Conservation (phyloP, 2,113 vertebrate genomes). For the Heteronetta atricapilla region DNA sequence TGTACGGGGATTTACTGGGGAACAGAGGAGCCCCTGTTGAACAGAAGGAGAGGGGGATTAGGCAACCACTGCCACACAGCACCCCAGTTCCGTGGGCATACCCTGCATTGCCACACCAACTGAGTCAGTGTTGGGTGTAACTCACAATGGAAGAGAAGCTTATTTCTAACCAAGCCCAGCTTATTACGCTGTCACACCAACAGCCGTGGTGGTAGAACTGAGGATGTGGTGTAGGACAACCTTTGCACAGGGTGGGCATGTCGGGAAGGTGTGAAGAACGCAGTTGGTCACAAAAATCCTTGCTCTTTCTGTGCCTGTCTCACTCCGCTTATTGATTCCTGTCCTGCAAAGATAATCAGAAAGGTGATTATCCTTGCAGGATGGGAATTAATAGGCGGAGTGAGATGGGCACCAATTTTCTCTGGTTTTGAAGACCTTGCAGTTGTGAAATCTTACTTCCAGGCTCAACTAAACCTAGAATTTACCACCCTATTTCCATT, state of each 20-base stretch:
- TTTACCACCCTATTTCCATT: neutral
- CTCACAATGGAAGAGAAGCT: neutral
- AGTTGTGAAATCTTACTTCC: neutral
- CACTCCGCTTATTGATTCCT: neutral
- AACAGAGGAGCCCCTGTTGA: rapidly evolving
- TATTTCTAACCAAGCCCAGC: neutral
- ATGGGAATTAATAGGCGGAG: neutral
- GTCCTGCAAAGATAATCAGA: neutral
- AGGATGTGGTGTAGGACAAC: neutral
- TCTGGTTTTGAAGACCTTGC: neutral
- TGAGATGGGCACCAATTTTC: neutral
- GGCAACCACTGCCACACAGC: neutral
- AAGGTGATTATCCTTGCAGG: neutral
- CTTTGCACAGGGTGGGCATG: rapidly evolving
- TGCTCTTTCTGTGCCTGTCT: neutral
- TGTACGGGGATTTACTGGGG: neutral
- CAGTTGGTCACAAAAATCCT: neutral
- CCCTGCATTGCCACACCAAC: rapidly evolving
- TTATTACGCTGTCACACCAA: neutral
- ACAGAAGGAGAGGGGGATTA: neutral
- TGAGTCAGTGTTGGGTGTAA: neutral
- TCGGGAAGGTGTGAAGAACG: neutral
- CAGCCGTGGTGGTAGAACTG: neutral
- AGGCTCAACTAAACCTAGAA: neutral
- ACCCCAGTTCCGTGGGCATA: neutral